Base-by-base conservation (phyloP, 2,888 invertebrate genomes). In the Melinaea menophilus region DNA sequence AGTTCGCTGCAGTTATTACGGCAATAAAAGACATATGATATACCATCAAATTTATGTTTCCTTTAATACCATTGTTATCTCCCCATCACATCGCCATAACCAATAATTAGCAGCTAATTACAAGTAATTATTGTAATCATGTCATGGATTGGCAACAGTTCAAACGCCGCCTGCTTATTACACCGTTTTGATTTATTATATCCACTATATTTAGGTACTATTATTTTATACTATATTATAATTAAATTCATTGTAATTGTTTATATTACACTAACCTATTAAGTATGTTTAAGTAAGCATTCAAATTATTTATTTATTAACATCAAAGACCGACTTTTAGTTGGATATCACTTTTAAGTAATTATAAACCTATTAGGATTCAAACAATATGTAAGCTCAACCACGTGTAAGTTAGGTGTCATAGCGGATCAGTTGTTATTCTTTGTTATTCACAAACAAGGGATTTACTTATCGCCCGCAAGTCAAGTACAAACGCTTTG, bases 401-500 rank as follows among this genome's bases (percentile, higher is more conserved):
- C 31, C 51, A 51, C 31, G 31, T 51, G 51, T 31, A 51, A 51
- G 9, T 9, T 31, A 51, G 31, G 51, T 51, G 31, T 51, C 51
- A 51, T 31, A 0, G 31, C 22, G 5, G 31, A 4, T 11, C 9
- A 46, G 51, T 4, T 63, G 65, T 67, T 55, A 55, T 67, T 58
- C 55, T 56, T 37, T 63, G 55, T 69, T 69, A 67, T 67, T 65
- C 61, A 66, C 67, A 70, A 73, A 74, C 74, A 74, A 72, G 65
- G 67, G 72, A 71, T 69, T 69, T 68, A 69, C 66, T 46, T 57
- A 63, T 63, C 67, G 55, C 63, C 61, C 59, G 55, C 69, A 65
- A 61, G 65, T 67, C 64, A 58, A 65, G 61, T 63, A 69, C 64
- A 67, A 70, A 61, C 59, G 67, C 68, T 64, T 68, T 67, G 71